Percentiles rank a stretch among this genome's conserved stretches.
These are phyloP conservation scores for Cynopterus brachyotis DNA, from an alignment of 2,113 vertebrate genomes.

Conservation along the genomic window DNA sequence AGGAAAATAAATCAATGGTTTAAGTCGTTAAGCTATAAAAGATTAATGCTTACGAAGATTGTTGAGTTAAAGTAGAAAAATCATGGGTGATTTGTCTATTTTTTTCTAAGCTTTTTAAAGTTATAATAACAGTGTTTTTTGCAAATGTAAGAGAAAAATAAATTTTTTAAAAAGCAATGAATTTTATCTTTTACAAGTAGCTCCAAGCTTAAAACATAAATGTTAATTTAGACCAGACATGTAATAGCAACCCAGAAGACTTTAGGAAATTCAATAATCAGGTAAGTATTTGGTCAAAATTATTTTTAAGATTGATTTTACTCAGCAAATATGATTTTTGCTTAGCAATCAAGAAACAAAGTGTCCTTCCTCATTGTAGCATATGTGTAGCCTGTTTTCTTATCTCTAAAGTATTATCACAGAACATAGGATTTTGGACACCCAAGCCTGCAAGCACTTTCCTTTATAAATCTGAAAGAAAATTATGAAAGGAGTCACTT, in stretches of 20 bases:
- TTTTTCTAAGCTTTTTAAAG: neutral
- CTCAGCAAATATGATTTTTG: neutral
- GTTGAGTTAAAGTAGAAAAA: neutral
- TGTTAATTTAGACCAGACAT: neutral
- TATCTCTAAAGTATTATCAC: neutral
- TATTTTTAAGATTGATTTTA: neutral
- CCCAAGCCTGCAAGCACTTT: neutral
- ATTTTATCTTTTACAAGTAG: neutral
- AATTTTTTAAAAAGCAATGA: neutral
- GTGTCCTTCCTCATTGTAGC: neutral
- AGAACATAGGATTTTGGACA: slow-evolving; percentile 14
- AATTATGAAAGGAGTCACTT: neutral
- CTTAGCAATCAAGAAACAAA: neutral
- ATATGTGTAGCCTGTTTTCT: neutral
- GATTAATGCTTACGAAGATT: neutral
- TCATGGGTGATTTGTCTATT: neutral
- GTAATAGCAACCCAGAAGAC: neutral
- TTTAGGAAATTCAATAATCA: neutral
- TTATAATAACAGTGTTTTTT: neutral
- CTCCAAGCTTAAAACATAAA: neutral
- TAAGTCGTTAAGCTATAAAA: neutral
- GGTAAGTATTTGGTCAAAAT: neutral
- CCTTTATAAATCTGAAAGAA: slow-evolving; percentile 2
- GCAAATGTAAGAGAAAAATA: neutral
- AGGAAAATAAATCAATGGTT: neutral